Base-by-base conservation (phyloP, 2,888 invertebrate species). In the Psococerastis gibbosa region DNA sequence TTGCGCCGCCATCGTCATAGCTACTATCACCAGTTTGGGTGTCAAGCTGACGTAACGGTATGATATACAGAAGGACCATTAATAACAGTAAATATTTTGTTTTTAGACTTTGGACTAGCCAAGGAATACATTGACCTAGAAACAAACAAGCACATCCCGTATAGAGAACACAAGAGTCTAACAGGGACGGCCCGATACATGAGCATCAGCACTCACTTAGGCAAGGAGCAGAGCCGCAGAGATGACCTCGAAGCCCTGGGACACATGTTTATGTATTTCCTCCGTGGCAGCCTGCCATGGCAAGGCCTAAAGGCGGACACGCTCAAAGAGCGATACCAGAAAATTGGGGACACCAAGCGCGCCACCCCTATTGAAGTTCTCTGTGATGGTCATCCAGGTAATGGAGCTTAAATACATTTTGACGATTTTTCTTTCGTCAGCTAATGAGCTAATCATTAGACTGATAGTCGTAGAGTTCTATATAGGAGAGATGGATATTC, bases 241-340 rank as follows among this genome's bases (percentile, higher is more conserved):
- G 98, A 98, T 69, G 98, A 98, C 70, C 72, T 98, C 64, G 98
- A 99, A 69, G 98, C 98, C 50, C 73, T 99, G 60, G 98, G 98
- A 52, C 97, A 98, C 71, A 99, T 99, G 98, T 98, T 99, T 71
- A 97, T 99, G 97, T 99, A 99, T 73, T 99, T 99, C 71, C 75
- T 99, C 66, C 78, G 98, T 57, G 98, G 98, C 58, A 94, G 92
- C 65, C 75, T 99, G 66, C 98, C 98, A 55, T 97, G 97, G 97
- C 98, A 99, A 71, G 98, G 98, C 57, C 76, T 99, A 60, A 98
- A 98, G 74, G 97, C 97, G 56, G 97, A 97, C 67, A 97, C 95
- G 59, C 75, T 97, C 60, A 97, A 97, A 71, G 95, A 97, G 69
- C 73, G 98, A 62, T 99, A 99, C 73, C 97, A 98, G 73, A 98